Evolutionary conservation across 1,140 invertebrate genomes (phyloP).

Genomic region (Micrasema minimum): DNA sequence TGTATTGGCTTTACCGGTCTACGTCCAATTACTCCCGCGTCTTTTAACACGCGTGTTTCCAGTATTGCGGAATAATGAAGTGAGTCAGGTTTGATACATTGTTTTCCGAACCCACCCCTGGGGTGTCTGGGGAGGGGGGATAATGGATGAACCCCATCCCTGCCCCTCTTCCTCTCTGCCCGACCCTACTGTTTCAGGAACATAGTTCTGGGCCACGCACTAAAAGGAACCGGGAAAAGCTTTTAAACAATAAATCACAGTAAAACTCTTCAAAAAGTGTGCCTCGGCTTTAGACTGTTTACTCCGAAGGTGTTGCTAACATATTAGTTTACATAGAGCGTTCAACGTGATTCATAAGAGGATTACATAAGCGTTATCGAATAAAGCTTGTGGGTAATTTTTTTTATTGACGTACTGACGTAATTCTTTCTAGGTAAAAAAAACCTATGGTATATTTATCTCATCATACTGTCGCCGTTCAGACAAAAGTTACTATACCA

Average conservation of each 20-base stretch:
- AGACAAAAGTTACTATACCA: too few relatives aligned
- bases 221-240: constrained; percentile 53
- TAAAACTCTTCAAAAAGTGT: constrained; percentile 41
- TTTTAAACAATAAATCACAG: constrained; percentile 53
- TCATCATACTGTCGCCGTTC: too few relatives aligned
- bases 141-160: constrained; percentile 17
- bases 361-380: too few relatives aligned
- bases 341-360: too few relatives aligned
- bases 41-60: neutral
- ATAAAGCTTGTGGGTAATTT: too few relatives aligned
- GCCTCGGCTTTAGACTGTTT: too few relatives aligned
- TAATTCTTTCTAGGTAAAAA: too few relatives aligned
- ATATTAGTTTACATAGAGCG: too few relatives aligned
- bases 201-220: constrained; percentile 41
- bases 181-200: neutral
- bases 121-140: neutral
- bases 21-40: neutral
- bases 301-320: too few relatives aligned
- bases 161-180: neutral
- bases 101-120: constrained; percentile 28
- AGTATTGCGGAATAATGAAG: constrained; percentile 29
- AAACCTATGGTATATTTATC: too few relatives aligned
- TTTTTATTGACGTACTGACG: too few relatives aligned
- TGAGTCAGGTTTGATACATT: constrained; percentile 34
- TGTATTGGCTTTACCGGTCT: neutral